Conservation (phyloP, 2,113 vertebrate species). For the Pavo muticus region DNA sequence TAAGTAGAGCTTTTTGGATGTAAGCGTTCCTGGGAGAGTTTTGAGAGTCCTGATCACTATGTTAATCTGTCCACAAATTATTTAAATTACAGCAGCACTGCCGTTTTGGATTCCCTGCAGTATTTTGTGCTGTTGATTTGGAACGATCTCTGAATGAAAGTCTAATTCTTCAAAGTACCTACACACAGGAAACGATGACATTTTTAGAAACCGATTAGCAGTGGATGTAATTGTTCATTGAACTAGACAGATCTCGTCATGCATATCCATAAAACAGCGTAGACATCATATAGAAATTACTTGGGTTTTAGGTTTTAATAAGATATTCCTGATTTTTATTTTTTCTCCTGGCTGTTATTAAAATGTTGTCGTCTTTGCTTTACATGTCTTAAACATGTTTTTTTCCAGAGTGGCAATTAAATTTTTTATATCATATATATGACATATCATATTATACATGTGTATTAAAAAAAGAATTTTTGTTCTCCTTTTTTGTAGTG, state of each 20-base stretch:
- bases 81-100: background rate
- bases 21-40: background rate
- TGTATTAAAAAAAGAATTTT: background rate
- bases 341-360: background rate
- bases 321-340: background rate
- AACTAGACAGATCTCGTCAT: slow-evolving; percentile 56
- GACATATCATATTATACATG: background rate
- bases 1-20: background rate
- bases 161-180: slow-evolving; percentile 56
- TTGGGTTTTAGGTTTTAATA: background rate
- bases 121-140: background rate
- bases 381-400: background rate
- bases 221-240: slow-evolving; percentile 49
- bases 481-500: slow-evolving; percentile 75
- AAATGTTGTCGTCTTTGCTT: background rate
- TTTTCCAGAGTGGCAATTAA: background rate
- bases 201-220: slow-evolving; percentile 64
- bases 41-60: background rate
- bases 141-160: slow-evolving; percentile 53
- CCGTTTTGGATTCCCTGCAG: background rate
- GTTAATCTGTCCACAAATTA: background rate
- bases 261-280: background rate
- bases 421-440: background rate
- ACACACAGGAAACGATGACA: slow-evolving; percentile 52
- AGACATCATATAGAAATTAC: slow-evolving; percentile 22